Conservation (phyloP, 1,140 invertebrate species). For the Ruditapes philippinarum region DNA sequence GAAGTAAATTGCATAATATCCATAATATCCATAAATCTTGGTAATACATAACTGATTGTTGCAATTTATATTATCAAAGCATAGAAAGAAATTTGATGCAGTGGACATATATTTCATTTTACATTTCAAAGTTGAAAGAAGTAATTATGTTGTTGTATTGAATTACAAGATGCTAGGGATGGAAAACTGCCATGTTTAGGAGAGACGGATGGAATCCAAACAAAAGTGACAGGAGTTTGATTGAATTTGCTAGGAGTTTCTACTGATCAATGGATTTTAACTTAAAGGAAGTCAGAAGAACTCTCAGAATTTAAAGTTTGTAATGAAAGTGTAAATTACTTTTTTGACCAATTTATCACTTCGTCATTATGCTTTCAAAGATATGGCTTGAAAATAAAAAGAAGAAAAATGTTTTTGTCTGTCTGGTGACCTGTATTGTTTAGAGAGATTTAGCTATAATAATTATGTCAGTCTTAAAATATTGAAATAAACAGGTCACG, state of each 20-base stretch:
- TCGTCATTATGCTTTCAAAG: background rate
- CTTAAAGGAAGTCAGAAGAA: background rate
- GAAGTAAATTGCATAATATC: too few species aligned
- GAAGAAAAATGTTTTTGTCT: too few species aligned
- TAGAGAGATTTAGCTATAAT: too few species aligned
- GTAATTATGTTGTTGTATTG: background rate
- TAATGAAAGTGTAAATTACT: background rate
- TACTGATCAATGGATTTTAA: background rate
- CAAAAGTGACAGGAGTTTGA: background rate
- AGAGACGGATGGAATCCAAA: background rate
- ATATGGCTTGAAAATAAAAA: background rate
- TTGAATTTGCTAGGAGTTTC: background rate
- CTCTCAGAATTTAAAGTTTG: background rate
- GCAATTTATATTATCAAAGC: too few species aligned
- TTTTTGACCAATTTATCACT: background rate
- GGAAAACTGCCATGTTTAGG: background rate
- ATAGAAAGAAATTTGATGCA: too few species aligned
- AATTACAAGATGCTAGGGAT: background rate
- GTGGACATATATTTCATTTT: too few species aligned
- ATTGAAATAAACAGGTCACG: too few species aligned
- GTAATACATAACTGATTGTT: too few species aligned
- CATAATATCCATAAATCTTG: too few species aligned
- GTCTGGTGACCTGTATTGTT: too few species aligned
- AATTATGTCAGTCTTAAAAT: too few species aligned
- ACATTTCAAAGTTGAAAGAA: too few species aligned